Conservation (phyloP, 1,140 invertebrate species). For the Papilio glaucus region DNA sequence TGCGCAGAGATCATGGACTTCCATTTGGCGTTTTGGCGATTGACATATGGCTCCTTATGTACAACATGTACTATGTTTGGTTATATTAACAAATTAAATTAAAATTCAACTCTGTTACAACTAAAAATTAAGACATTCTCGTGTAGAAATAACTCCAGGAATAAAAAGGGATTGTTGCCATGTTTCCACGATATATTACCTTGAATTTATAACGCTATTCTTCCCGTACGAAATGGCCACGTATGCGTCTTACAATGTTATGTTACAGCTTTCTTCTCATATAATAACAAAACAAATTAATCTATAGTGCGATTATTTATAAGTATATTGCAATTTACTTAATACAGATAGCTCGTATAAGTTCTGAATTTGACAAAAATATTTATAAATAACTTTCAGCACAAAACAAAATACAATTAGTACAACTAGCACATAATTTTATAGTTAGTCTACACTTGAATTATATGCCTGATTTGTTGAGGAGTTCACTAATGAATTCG, state of each 20-base stretch:
- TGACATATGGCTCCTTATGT: too few relatives aligned
- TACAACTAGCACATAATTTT: too few relatives aligned
- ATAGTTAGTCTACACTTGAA: too few relatives aligned
- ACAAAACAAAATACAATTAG: too few relatives aligned
- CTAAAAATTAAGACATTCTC: not conserved
- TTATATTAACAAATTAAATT: too few relatives aligned
- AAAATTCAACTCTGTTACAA: not conserved
- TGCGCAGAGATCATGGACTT: too few relatives aligned
- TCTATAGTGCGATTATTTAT: not conserved
- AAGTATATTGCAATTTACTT: not conserved
- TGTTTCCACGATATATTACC: constrained; percentile 29
- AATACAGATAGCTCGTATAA: not conserved
- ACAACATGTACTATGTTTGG: too few relatives aligned
- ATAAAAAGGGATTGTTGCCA: constrained; percentile 29
- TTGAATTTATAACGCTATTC: constrained; percentile 32
- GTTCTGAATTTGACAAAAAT: too few relatives aligned
- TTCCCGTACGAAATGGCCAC: constrained; percentile 21
- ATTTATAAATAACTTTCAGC: too few relatives aligned
- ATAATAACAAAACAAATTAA: constrained; percentile 7
- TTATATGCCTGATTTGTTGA: too few relatives aligned
- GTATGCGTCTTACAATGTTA: constrained; percentile 24
- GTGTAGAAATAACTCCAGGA: constrained; percentile 16
- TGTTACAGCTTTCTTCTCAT: not conserved
- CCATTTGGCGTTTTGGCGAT: too few relatives aligned
- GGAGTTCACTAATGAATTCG: too few relatives aligned